Conservation (phyloP, 2,113 vertebrate genomes). For the Pithys albifrons region DNA sequence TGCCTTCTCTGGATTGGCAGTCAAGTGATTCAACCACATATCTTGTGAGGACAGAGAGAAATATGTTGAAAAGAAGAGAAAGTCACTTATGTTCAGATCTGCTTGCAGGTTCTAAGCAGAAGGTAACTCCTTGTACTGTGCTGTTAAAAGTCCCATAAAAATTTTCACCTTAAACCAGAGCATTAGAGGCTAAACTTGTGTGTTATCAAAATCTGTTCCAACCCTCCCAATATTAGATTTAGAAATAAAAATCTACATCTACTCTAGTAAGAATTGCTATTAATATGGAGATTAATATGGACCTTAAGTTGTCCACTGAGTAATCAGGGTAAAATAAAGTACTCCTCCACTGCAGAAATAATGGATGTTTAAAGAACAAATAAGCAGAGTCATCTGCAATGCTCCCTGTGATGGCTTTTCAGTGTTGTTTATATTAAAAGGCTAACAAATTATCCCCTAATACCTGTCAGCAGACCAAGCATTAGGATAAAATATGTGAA, state of each 20-base stretch:
- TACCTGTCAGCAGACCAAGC: background rate
- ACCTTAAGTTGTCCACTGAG: background rate
- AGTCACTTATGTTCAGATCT: rapidly evolving
- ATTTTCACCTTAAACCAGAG: background rate
- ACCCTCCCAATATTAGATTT: background rate
- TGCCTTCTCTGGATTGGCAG: background rate
- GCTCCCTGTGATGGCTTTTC: background rate
- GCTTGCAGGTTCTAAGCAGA: background rate
- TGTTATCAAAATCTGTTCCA: background rate
- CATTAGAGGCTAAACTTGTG: rapidly evolving
- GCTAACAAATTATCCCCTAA: background rate
- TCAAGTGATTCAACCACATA: constrained; percentile 14
- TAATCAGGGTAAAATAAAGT: background rate
- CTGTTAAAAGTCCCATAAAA: background rate
- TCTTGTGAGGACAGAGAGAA: background rate
- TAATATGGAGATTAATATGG: background rate
- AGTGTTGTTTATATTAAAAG: background rate
- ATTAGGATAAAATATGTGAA: background rate
- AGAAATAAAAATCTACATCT: background rate
- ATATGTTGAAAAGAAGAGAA: background rate
- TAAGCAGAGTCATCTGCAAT: background rate
- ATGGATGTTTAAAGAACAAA: background rate
- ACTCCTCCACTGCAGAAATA: background rate
- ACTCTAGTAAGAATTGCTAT: background rate
- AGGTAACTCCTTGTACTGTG: background rate